Evolutionary conservation across 2,113 vertebrate genomes (phyloP).

Genomic region (Platichthys stellatus): DNA sequence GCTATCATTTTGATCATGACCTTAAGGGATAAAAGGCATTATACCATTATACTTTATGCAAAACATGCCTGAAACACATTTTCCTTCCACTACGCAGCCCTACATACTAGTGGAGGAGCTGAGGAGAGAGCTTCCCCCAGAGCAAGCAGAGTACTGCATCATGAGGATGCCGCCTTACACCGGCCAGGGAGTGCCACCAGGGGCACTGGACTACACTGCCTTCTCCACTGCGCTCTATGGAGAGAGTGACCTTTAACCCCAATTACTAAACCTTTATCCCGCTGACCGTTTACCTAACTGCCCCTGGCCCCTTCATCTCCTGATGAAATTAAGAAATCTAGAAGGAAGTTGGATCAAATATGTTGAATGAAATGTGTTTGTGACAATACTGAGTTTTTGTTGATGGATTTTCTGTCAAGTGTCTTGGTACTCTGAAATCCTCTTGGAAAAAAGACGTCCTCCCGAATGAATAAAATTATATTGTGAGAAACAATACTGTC

Average conservation of each 20-base stretch:
- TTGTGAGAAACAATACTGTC: background rate
- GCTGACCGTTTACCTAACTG: conserved; percentile 20
- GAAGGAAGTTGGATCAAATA: conserved; percentile 28
- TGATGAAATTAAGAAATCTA: conserved; percentile 51
- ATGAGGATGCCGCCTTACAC: conserved; percentile 89
- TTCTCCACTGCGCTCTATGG: conserved; percentile 96
- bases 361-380: conserved; percentile 43
- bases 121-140: conserved; percentile 89
- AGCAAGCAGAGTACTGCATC: conserved; percentile 94
- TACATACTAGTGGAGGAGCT: conserved; percentile 93
- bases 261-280: conserved; percentile 31
- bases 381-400: conserved; percentile 27
- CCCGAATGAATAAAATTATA: conserved; percentile 30
- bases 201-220: conserved; percentile 93
- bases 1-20: conserved; percentile 5
- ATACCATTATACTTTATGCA: background rate
- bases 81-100: conserved; percentile 75
- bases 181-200: conserved; percentile 80
- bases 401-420: conserved; percentile 26
- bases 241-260: conserved; percentile 92
- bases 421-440: conserved; percentile 3
- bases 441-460: conserved; percentile 3
- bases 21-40: conserved; percentile 11
- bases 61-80: conserved; percentile 4
- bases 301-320: background rate